Percentiles rank a stretch among this genome's conserved stretches.
phyloP scores from a whole-genome alignment of 1,140 invertebrate species.

The Drosophila ficusphila region DNA sequence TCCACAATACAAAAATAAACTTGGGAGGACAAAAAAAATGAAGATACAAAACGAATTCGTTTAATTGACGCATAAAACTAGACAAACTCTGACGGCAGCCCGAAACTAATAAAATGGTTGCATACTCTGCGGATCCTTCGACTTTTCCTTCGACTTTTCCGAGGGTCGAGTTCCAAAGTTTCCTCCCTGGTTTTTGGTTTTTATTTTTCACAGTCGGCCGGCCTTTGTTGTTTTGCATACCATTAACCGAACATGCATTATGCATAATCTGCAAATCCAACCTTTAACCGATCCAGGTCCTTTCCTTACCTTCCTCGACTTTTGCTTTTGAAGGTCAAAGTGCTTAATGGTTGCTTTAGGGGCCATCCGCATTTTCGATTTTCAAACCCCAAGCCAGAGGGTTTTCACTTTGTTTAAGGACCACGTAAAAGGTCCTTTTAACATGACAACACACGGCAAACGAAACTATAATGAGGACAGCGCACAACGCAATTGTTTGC shows the following conservation, averaged over 20 bases:
- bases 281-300: not conserved
- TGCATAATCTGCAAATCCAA: constrained; percentile 19
- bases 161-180: constrained; percentile 21
- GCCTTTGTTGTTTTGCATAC: constrained; percentile 13
- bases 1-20: constrained; percentile 28
- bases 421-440: constrained; percentile 12
- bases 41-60: constrained; percentile 19
- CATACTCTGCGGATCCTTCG: constrained; percentile 19
- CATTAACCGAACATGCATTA: constrained; percentile 34
- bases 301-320: not conserved
- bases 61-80: constrained; percentile 39
- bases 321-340: constrained; percentile 4
- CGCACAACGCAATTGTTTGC: constrained; percentile 14
- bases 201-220: not conserved
- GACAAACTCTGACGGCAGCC: not conserved
- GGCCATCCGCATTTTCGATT: not conserved
- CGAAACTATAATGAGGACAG: constrained; percentile 35
- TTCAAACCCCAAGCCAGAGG: not conserved
- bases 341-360: not conserved
- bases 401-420: not conserved
- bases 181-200: not conserved
- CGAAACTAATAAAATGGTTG: constrained; percentile 33
- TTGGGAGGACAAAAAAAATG: constrained; percentile 6
- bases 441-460: constrained; percentile 21
- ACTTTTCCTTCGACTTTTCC: not conserved